These are phyloP conservation scores for Triplophysa rosa DNA, from an alignment of 2,113 vertebrate species.

Conservation along the genomic window DNA sequence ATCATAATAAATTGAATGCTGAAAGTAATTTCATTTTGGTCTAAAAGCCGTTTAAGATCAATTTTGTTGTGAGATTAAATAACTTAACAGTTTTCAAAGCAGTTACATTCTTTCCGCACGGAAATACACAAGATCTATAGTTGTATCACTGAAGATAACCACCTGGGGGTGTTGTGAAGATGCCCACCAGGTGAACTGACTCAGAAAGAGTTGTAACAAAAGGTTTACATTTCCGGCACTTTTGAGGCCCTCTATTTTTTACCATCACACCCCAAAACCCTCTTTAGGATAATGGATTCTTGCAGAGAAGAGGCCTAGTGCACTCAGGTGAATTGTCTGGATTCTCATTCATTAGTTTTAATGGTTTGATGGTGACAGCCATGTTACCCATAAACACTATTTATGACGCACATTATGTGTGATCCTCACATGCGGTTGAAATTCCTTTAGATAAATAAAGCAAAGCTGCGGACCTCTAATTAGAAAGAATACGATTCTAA, in stretches of 20 bases:
- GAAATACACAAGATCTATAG: neutral
- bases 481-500: constrained; percentile 68
- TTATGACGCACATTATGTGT: constrained; percentile 71
- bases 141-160: neutral
- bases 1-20: too few relatives aligned
- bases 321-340: constrained; percentile 76
- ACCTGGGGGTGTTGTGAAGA: neutral
- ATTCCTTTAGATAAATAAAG: constrained; percentile 65
- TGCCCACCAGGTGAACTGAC: neutral
- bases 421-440: constrained; percentile 62
- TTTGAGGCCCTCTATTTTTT: constrained; percentile 36
- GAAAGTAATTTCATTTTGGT: too few relatives aligned
- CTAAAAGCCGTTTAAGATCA: too few relatives aligned
- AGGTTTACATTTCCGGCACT: constrained; percentile 6
- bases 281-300: constrained; percentile 69
- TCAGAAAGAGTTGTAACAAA: neutral
- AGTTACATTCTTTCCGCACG: neutral
- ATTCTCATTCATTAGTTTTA: constrained; percentile 74
- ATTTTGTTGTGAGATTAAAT: too few relatives aligned
- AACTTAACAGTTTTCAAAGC: too few relatives aligned
- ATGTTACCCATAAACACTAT: constrained; percentile 78
- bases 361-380: constrained; percentile 73
- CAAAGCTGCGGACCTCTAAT: constrained; percentile 65
- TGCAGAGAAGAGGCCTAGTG: constrained; percentile 66
- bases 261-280: constrained; percentile 49